Percentiles rank a stretch among this genome's conserved stretches.
These are phyloP conservation scores for Petrocephalus schoutedeni DNA, from an alignment of 2,797 vertebrate genomes.

Conservation along the genomic window DNA sequence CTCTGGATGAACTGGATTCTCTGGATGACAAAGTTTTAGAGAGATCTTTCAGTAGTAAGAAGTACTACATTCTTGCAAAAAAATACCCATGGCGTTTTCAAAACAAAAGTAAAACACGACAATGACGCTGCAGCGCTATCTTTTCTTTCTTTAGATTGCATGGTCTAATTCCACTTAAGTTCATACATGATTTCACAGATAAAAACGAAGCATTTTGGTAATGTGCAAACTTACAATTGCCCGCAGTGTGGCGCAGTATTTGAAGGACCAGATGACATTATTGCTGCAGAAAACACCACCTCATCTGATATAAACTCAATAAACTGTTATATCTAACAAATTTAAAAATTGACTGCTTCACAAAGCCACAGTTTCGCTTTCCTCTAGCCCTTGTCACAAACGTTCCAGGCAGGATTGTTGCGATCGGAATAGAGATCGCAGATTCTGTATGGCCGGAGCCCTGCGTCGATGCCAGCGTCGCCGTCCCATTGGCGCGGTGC, in stretches of 20 bases:
- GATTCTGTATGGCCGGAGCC: neutral
- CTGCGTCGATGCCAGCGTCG: neutral
- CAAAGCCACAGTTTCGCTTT: neutral
- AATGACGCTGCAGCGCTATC: neutral
- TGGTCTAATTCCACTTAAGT: neutral
- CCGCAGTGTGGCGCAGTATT: neutral
- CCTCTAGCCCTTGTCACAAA: neutral
- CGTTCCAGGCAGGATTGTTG: neutral
- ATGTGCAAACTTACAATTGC: neutral
- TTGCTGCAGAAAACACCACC: neutral
- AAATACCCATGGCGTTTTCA: neutral
- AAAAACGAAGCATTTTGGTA: neutral
- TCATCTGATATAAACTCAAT: neutral
- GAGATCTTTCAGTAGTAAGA: neutral
- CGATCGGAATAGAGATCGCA: neutral
- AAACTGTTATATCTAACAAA: neutral
- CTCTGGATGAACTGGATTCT: neutral
- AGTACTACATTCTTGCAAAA: neutral
- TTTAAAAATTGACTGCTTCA: neutral
- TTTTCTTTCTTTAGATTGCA: neutral
- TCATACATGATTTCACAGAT: neutral
- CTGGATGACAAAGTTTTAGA: neutral
- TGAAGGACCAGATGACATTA: neutral
- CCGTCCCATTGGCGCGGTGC: neutral
- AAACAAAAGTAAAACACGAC: neutral